phyloP scores from a whole-genome alignment of 2,113 vertebrate species.

The Todiramphus chloris region DNA sequence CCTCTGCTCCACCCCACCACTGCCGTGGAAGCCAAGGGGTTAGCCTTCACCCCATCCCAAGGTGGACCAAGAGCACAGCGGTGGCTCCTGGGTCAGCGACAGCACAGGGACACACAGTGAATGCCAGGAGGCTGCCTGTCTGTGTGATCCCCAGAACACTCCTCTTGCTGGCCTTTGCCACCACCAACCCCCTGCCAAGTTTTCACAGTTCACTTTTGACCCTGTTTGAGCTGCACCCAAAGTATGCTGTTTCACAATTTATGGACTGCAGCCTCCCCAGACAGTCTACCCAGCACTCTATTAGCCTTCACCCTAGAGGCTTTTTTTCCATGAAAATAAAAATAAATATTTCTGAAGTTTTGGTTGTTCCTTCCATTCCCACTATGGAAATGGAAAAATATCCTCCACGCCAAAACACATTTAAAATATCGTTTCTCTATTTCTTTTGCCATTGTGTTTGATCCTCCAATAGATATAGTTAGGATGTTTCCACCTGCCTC shows the following conservation, averaged over 20 bases:
- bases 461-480: not conserved
- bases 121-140: not conserved
- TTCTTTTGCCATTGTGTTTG: not conserved
- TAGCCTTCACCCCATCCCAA: not conserved
- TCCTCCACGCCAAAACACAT: not conserved
- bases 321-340: not conserved
- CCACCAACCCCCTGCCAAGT: fast-evolving
- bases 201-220: not conserved
- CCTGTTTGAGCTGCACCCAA: not conserved
- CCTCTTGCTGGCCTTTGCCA: not conserved
- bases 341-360: not conserved
- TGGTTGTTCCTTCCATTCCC: not conserved
- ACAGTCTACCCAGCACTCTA: not conserved
- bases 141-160: not conserved
- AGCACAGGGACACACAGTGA: not conserved
- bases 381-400: not conserved
- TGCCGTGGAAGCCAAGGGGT: not conserved
- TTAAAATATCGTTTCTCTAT: not conserved
- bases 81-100: not conserved
- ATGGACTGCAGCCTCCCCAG: not conserved
- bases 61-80: not conserved
- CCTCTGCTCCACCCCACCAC: not conserved
- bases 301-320: not conserved
- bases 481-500: not conserved
- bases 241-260: not conserved